Percentiles rank a stretch among this genome's conserved stretches.
phyloP scores from a whole-genome alignment of 2,888 invertebrate genomes.

The Villa cingulata region DNA sequence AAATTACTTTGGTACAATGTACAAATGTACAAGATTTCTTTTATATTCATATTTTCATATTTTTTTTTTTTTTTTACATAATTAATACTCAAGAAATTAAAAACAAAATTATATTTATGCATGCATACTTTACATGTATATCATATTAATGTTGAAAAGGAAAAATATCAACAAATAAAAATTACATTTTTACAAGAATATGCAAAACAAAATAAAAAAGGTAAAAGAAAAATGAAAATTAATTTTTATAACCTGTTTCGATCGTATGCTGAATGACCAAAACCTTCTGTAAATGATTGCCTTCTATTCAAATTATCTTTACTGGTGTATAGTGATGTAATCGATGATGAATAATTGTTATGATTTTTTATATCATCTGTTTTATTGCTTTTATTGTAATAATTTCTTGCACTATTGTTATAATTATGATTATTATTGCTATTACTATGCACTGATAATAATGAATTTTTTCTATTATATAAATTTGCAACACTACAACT shows the following conservation, averaged over 20 bases:
- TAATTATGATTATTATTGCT: background rate
- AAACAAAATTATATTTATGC: too few species aligned
- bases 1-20: too few species aligned
- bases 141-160: too few species aligned
- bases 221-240: background rate
- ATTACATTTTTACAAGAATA: background rate
- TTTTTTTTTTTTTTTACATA: background rate
- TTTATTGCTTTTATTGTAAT: too few species aligned
- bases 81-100: background rate
- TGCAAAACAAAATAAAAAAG: background rate
- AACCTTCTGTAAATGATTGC: constrained; percentile 3
- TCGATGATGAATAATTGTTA: background rate
- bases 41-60: too few species aligned
- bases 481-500: background rate
- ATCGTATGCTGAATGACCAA: background rate
- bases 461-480: background rate
- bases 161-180: too few species aligned
- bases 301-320: background rate
- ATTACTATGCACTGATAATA: background rate
- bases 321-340: background rate
- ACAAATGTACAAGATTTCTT: too few species aligned
- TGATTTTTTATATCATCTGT: background rate
- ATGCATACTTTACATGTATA: too few species aligned
- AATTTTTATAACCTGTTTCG: background rate
- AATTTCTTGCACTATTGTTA: background rate